Evolutionary conservation across 2,888 invertebrate species (phyloP).

Genomic region (Octodonta nipae): DNA sequence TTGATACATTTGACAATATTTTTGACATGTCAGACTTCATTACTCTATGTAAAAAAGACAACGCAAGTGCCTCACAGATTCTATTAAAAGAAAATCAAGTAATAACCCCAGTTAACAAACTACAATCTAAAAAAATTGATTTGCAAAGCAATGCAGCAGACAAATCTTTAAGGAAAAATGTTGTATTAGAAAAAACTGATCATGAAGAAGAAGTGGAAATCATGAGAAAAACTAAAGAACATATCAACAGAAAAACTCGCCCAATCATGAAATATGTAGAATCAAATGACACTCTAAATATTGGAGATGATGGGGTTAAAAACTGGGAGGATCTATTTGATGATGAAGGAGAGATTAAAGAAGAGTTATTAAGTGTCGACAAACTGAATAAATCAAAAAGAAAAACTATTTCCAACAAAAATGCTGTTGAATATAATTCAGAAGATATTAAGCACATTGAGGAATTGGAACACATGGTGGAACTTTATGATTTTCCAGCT

Average conservation of each 20-base stretch:
- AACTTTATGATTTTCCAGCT: slow-evolving; percentile 32
- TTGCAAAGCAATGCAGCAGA: too few relatives aligned
- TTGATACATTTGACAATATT: too few relatives aligned
- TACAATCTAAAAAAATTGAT: too few relatives aligned
- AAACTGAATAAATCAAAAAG: background rate
- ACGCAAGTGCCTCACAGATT: too few relatives aligned
- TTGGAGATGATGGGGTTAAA: slow-evolving; percentile 24
- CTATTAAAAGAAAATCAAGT: too few relatives aligned
- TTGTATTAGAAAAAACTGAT: too few relatives aligned
- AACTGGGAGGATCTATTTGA: slow-evolving; percentile 35
- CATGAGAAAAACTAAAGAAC: slow-evolving; percentile 30
- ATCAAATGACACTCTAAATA: slow-evolving; percentile 22
- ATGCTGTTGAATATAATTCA: slow-evolving; percentile 22
- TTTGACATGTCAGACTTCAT: too few relatives aligned
- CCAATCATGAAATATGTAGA: slow-evolving; percentile 31
- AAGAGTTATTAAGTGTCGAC: too few relatives aligned
- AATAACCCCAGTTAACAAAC: too few relatives aligned
- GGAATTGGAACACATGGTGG: slow-evolving; percentile 33
- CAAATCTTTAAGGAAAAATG: too few relatives aligned
- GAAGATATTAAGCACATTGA: slow-evolving; percentile 23
- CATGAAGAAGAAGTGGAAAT: slow-evolving; percentile 31
- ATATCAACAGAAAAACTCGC: slow-evolving; percentile 29
- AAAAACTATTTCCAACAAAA: background rate
- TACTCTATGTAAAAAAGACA: too few relatives aligned
- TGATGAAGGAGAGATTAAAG: slow-evolving; percentile 27